A percentile compares a stretch with the other conserved stretches of the same genome.
These are phyloP conservation scores for Oreotrochilus melanogaster DNA, from an alignment of 2,113 vertebrate species.

Conservation along the genomic window DNA sequence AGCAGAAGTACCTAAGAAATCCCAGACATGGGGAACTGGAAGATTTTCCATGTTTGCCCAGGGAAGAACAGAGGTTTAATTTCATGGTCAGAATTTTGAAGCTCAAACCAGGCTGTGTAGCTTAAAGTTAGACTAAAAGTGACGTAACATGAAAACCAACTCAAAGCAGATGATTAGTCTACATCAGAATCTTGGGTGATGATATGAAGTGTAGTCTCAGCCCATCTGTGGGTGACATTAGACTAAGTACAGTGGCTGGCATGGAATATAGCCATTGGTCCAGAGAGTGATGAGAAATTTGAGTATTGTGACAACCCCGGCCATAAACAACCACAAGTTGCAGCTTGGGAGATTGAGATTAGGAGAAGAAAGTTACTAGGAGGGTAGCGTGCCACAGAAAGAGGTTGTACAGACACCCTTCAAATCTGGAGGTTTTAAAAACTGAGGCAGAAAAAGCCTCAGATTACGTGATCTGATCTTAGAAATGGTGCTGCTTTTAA, in stretches of 20 bases:
- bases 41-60: background rate
- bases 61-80: background rate
- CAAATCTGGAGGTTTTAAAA: background rate
- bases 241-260: background rate
- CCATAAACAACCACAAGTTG: background rate
- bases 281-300: background rate
- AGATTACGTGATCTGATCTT: background rate
- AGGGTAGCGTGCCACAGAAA: background rate
- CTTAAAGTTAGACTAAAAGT: background rate
- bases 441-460: background rate
- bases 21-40: background rate
- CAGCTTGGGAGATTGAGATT: background rate
- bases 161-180: background rate
- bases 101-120: background rate
- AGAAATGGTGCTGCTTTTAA: background rate
- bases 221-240: background rate
- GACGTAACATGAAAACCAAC: background rate
- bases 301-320: background rate
- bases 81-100: background rate
- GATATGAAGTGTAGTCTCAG: background rate
- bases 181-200: background rate
- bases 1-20: background rate
- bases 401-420: background rate
- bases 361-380: background rate
- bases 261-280: too few species aligned